These are phyloP conservation scores for Pholis gunnellus DNA, from an alignment of 2,113 vertebrate species.

Conservation along the genomic window DNA sequence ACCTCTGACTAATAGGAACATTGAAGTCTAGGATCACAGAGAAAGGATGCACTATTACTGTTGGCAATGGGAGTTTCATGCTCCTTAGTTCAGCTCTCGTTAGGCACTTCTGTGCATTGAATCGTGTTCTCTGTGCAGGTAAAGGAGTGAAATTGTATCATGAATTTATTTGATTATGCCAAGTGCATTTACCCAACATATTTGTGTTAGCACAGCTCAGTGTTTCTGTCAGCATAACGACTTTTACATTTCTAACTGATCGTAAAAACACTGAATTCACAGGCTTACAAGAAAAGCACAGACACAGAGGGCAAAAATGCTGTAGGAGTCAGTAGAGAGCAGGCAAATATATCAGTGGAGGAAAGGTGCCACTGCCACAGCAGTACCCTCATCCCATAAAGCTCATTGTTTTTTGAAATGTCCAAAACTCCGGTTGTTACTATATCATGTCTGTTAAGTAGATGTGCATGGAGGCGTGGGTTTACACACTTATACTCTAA, in stretches of 20 bases:
- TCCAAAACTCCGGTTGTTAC: conserved; percentile 22
- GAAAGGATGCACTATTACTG: not conserved
- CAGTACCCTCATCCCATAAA: conserved; percentile 12
- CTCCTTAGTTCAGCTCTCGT: conserved; percentile 8
- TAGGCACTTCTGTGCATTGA: not conserved
- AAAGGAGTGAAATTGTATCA: not conserved
- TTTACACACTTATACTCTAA: conserved; percentile 53
- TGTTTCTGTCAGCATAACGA: not conserved
- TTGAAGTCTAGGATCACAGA: conserved; percentile 39
- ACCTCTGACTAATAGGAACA: conserved; percentile 28
- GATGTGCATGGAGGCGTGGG: conserved; percentile 16
- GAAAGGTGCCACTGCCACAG: conserved; percentile 35
- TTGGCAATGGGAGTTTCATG: not conserved
- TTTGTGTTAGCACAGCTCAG: not conserved
- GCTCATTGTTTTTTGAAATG: conserved; percentile 39
- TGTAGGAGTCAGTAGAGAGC: conserved; percentile 76
- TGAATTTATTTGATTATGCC: not conserved
- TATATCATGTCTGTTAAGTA: conserved; percentile 30
- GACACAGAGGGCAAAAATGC: conserved; percentile 50
- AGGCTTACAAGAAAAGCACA: conserved; percentile 24
- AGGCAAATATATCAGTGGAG: conserved; percentile 42
- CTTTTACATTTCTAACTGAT: conserved; percentile 1
- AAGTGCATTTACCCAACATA: not conserved
- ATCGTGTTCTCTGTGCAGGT: not conserved
- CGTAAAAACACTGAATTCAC: conserved; percentile 4